phyloP scores from a whole-genome alignment of 2,888 invertebrate species.

The Thereva nobilitata region DNA sequence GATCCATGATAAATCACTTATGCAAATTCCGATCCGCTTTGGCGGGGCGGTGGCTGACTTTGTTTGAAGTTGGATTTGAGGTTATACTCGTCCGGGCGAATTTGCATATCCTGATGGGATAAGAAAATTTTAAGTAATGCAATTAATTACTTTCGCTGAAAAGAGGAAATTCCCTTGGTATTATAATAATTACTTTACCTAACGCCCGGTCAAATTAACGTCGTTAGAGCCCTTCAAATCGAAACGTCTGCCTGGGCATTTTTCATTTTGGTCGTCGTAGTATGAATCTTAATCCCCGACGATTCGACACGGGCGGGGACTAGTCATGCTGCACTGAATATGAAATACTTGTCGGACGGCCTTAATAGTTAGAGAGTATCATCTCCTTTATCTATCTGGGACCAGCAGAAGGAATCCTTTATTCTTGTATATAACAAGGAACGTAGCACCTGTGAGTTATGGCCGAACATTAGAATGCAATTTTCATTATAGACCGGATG shows the following conservation, averaged over 20 bases:
- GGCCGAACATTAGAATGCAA: conserved; percentile 7
- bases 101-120: conserved; percentile 29
- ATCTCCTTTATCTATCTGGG: neutral
- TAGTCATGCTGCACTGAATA: conserved; percentile 5
- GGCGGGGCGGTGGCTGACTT: conserved; percentile 26
- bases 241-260: neutral
- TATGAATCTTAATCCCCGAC: no score
- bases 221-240: neutral
- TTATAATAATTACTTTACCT: conserved; percentile 1
- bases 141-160: conserved; percentile 8
- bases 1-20: conserved; percentile 42
- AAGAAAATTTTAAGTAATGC: conserved; percentile 29
- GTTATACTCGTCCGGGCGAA: conserved; percentile 11
- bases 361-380: conserved; percentile 4
- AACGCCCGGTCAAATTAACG: conserved; percentile 1
- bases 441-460: conserved; percentile 6
- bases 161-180: neutral
- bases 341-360: conserved; percentile 2
- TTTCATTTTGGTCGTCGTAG: neutral
- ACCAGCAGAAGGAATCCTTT: neutral
- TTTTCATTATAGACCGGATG: conserved; percentile 14
- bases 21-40: conserved; percentile 37
- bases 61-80: conserved; percentile 13
- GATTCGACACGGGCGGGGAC: no score
- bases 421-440: neutral